Conservation (phyloP, 35 echinoderm and acorn worm species). For the Ophiothrix spiculata region DNA sequence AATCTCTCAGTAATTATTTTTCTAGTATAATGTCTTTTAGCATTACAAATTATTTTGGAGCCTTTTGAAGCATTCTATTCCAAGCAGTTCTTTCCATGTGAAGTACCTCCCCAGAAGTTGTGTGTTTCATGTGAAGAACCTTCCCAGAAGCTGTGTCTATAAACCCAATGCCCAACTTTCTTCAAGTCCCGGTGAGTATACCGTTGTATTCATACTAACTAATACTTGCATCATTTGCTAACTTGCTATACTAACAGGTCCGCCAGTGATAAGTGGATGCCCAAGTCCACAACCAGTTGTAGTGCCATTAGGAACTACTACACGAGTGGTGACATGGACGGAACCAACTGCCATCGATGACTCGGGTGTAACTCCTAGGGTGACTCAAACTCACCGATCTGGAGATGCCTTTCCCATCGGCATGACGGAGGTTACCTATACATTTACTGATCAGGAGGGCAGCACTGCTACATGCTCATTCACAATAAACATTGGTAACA, state of each 20-base stretch:
- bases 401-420: neutral
- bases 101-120: no score
- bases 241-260: neutral
- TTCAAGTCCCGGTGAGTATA: neutral
- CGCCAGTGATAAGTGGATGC: slow-evolving; percentile 1
- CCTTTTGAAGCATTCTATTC: no score
- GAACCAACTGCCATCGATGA: neutral
- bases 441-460: neutral
- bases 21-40: no score
- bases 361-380: neutral
- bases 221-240: neutral
- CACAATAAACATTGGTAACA: neutral
- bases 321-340: neutral
- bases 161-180: no score
- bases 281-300: neutral
- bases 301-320: neutral
- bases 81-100: no score
- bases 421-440: neutral
- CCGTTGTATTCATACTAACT: no score
- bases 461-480: neutral
- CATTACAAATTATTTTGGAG: no score
- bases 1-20: no score
- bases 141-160: no score
- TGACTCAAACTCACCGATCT: neutral
- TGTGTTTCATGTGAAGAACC: no score